Percentiles rank a stretch among this genome's conserved stretches.
These are phyloP conservation scores for Aleadryas rufinucha DNA, from an alignment of 2,113 vertebrate genomes.

Conservation along the genomic window DNA sequence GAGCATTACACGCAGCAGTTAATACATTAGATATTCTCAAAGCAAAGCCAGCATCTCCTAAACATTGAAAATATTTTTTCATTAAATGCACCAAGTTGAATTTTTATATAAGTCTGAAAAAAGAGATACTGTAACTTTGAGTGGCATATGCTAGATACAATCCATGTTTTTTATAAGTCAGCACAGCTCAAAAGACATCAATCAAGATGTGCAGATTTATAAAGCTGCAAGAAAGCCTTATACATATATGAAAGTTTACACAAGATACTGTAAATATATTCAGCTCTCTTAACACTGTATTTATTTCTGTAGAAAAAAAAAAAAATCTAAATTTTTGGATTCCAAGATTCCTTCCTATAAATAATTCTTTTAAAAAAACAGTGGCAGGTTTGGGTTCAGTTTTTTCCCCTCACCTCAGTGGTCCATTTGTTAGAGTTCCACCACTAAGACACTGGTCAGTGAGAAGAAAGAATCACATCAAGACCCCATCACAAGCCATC, in stretches of 20 bases:
- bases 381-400: neutral
- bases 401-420: neutral
- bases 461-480: neutral
- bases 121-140: neutral
- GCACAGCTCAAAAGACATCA: neutral
- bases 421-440: neutral
- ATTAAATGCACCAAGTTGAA: neutral
- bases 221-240: neutral
- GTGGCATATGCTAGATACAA: slow-evolving; percentile 3
- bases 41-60: slow-evolving; percentile 8
- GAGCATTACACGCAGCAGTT: neutral
- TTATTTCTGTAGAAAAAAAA: neutral
- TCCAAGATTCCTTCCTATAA: neutral
- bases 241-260: neutral
- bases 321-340: neutral
- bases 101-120: neutral
- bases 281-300: neutral
- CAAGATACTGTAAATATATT: slow-evolving; percentile 16
- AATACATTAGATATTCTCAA: slow-evolving; percentile 11
- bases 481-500: neutral
- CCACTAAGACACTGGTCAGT: neutral
- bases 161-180: neutral
- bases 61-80: slow-evolving; percentile 42
- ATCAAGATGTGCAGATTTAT: neutral
- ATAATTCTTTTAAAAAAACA: neutral